Base-by-base conservation (phyloP, 2,888 invertebrate genomes). In the Gisinianus flammeolus region DNA sequence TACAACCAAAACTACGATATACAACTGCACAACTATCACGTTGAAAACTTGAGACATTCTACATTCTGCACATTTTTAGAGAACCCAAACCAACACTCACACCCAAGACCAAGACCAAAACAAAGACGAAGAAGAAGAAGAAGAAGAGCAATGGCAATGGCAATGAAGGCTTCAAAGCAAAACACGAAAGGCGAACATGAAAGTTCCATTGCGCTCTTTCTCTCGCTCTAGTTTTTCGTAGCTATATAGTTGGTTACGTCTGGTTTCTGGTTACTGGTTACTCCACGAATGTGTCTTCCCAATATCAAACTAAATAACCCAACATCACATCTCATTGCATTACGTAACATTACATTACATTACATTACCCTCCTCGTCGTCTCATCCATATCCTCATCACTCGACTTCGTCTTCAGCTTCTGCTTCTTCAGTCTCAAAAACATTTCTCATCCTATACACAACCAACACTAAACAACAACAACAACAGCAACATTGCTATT, bases 271-370 rank as follows among this genome's bases (percentile, higher is more conserved):
- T 10, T 58, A 6, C 58, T 58, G 19, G 19, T 10, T 10, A 10
- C n/a, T 58, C 66, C 19, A 24, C 26, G n/a, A 62, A 22, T 62
- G 19, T 62, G 24, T 66, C 68, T 31, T 56, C 56, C 12, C 70
- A 77, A 71, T 71, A 76, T 77, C 71, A 70, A 71, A 56, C 64
- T 71, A 77, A 77, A 77, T 77, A 71, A 64, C 71, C 77, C 62
- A 62, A 58, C 70, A 54, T 44, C 70, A 54, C 70, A 70, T n/a
- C 70, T 52, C 58, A 64, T 70, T 70, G 35, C 64, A 70, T 71
- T 62, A 70, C 77, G 71, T 76, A 44, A 70, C 76, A 33, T 54
- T 77, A 77, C 70, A 77, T 77, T 77, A 77, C 64, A 64, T 64
- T 58, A 52, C 28, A 44, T 56, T 24, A n/a, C 19, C 28, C 16